Percentiles rank a stretch among this genome's conserved stretches.
Conservation (phyloP, 2,888 invertebrate species). For the Omphaloscelis lunosa region DNA sequence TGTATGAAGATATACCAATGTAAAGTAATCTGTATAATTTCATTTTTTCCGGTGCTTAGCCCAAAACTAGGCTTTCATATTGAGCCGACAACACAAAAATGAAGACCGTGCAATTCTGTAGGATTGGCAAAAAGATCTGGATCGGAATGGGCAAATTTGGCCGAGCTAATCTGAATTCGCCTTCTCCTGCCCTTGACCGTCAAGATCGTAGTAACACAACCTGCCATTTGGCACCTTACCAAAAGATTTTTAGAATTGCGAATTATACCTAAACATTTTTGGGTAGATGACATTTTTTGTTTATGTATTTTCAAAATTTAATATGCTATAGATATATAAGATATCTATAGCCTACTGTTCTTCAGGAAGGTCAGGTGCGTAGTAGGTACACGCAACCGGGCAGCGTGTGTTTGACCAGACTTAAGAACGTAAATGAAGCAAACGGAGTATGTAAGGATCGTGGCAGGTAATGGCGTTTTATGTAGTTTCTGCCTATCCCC, state of each 20-base stretch:
- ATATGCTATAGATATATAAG: too few relatives aligned
- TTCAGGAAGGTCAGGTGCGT: too few relatives aligned
- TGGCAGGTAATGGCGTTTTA: too few relatives aligned
- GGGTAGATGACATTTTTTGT: neutral
- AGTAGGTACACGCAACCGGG: too few relatives aligned
- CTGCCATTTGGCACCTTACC: constrained; percentile 36
- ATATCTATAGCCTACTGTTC: neutral
- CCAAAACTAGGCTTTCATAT: constrained; percentile 4
- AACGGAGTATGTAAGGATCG: too few relatives aligned
- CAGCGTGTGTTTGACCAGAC: too few relatives aligned
- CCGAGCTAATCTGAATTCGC: constrained; percentile 24
- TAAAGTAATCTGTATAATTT: neutral
- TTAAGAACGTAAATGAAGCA: too few relatives aligned
- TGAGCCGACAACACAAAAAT: constrained; percentile 19
- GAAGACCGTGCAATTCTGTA: constrained; percentile 20
- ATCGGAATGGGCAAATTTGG: constrained; percentile 11
- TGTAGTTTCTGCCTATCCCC: too few relatives aligned
- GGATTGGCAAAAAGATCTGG: constrained; percentile 33
- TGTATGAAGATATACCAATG: neutral
- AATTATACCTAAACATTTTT: neutral
- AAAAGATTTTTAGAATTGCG: constrained; percentile 1
- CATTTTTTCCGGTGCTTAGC: neutral
- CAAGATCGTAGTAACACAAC: constrained; percentile 15
- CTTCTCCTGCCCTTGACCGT: constrained; percentile 23
- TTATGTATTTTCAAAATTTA: neutral